Evolutionary conservation across 2,888 invertebrate genomes (phyloP), one percentile per base, ranked within the genome.

Genomic region (Nomada hirtipes): DNA sequence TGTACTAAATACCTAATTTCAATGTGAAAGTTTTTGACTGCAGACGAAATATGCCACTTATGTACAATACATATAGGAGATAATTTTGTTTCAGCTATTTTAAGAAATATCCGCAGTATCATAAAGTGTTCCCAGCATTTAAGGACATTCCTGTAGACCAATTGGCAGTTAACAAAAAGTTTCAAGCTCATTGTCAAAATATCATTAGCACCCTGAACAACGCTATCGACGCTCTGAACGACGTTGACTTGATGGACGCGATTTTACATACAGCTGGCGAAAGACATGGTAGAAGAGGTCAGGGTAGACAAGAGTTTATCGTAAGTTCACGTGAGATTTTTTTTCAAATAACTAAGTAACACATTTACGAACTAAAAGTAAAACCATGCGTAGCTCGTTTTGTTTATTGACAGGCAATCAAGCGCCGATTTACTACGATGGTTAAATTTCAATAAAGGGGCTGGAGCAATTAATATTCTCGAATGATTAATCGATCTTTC

Each of bases 161-260:
- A 76, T 89, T 95, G 44, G 82, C 89, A 0, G 84, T 85, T 1
- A 94, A 94, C 87, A 92, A 93, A 64, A 94, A 93, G 77, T 94
- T 95, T 79, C 93, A 94, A 52, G 95, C 95, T 2, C 95, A 95
- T 89, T 94, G 94, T 75, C 92, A 93, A 67, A 93, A 92, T 44
- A 94, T 95, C 18, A 93, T 95, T 91, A 93, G 94, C 75, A 93
- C 94, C 9, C 87, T 95, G 26, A 92, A 93, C 23, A 94, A 94
- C 15, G 91, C 95, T 23, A 92, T 95, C 20, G 94, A 94, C 79
- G 94, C 94, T 82, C 87, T 95, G 67, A 93, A 94, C 55, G 94
- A 95, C 85, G 78, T 92, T 1, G 94, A 94, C 11, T 71, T 90
- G 42, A 88, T 89, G 84, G 79, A 74, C 15, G 85, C 86, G 26